A percentile compares a stretch with the other conserved stretches of the same genome.
phyloP scores from a whole-genome alignment of 2,888 invertebrate genomes.

The Schrankia costaestrigalis region DNA sequence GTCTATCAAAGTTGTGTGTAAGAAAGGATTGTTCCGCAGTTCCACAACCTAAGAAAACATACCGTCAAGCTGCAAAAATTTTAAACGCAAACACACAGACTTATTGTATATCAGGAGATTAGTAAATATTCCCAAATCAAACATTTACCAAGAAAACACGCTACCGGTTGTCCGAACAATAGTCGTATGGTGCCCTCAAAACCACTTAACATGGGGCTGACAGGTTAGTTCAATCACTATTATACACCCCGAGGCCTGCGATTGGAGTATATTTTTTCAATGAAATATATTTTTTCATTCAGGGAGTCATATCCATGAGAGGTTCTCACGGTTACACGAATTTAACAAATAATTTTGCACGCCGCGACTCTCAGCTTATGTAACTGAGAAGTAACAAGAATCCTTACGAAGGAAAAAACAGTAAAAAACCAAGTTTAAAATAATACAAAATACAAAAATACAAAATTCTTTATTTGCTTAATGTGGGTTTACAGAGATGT shows the following conservation, averaged over 20 bases:
- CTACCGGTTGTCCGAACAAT: slow-evolving; percentile 75
- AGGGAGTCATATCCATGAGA: slow-evolving; percentile 53
- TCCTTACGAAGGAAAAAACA: too few relatives aligned
- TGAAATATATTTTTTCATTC: slow-evolving; percentile 52
- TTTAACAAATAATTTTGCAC: slow-evolving; percentile 42
- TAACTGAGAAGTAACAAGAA: slow-evolving; percentile 17
- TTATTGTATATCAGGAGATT: slow-evolving; percentile 56
- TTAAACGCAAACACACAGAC: slow-evolving; percentile 53
- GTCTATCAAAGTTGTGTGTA: too few relatives aligned
- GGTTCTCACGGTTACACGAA: slow-evolving; percentile 64
- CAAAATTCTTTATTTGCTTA: too few relatives aligned
- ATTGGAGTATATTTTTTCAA: slow-evolving; percentile 68
- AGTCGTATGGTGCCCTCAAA: slow-evolving; percentile 67
- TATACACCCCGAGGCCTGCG: slow-evolving; percentile 69
- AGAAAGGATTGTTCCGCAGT: slow-evolving; percentile 41
- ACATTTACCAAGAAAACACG: slow-evolving; percentile 77
- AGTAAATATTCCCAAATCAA: slow-evolving; percentile 74
- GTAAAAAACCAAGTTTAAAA: too few relatives aligned
- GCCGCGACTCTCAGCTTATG: slow-evolving; percentile 22
- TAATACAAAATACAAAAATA: too few relatives aligned
- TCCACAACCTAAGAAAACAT: slow-evolving; percentile 50
- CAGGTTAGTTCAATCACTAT: slow-evolving; percentile 80
- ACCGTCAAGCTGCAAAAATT: slow-evolving; percentile 49
- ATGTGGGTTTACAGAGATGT: too few relatives aligned
- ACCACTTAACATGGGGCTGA: slow-evolving; percentile 80